These are phyloP conservation scores for Danionella dracula DNA, from an alignment of 2,797 vertebrate genomes.

Conservation along the genomic window DNA sequence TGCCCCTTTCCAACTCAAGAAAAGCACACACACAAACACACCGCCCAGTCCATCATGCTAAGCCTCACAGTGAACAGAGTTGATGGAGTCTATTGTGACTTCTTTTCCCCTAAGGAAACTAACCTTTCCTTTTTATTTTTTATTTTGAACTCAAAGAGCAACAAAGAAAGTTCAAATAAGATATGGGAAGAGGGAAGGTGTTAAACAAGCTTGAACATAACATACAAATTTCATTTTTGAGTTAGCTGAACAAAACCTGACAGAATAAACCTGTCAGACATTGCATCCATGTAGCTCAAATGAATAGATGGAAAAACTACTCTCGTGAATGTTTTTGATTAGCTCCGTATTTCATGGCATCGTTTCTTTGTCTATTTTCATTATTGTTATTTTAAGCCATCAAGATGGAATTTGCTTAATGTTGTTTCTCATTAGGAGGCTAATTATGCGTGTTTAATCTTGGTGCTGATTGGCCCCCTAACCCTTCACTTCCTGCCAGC, in stretches of 20 bases:
- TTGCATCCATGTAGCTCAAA: not conserved
- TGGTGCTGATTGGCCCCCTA: conserved; percentile 33
- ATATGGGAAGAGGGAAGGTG: not conserved
- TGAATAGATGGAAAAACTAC: not conserved
- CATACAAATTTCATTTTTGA: too few species aligned
- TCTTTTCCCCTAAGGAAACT: conserved; percentile 29
- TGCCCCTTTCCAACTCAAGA: too few species aligned
- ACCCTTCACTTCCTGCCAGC: conserved; percentile 42
- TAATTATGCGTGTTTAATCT: conserved; percentile 37
- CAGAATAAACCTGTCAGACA: too few species aligned
- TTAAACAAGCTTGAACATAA: not conserved
- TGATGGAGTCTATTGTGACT: conserved; percentile 24
- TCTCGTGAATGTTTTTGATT: conserved; percentile 19
- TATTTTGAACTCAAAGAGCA: not conserved
- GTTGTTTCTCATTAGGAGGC: conserved; percentile 16
- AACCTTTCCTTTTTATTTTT: conserved; percentile 39
- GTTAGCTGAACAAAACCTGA: too few species aligned
- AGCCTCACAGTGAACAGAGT: not conserved
- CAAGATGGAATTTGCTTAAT: conserved; percentile 16
- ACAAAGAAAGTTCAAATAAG: not conserved
- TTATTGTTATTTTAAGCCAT: conserved; percentile 20
- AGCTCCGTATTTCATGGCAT: not conserved
- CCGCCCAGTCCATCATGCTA: not conserved
- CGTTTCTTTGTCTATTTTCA: conserved; percentile 18
- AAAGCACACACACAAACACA: not conserved